phyloP scores from a whole-genome alignment of 2,888 invertebrate genomes.

The Eueremaeus valkanovi region DNA sequence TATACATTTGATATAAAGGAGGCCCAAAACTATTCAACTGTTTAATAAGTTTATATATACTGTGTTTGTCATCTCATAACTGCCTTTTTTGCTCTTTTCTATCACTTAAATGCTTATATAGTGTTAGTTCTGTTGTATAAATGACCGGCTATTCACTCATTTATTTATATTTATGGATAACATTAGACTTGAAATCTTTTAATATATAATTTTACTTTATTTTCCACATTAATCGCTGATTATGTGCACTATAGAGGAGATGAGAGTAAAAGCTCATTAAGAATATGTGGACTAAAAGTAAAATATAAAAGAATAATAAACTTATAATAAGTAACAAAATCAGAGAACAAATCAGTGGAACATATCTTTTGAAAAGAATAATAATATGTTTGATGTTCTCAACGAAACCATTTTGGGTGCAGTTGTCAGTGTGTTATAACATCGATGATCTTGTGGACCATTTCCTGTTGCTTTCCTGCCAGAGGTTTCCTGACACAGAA shows the following conservation, averaged over 20 bases:
- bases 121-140: conserved; percentile 1
- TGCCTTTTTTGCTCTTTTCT: neutral
- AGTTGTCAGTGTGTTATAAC: conserved; percentile 12
- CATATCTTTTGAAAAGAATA: neutral
- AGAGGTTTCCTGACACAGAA: neutral
- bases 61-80: neutral
- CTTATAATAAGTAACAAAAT: no score
- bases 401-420: neutral
- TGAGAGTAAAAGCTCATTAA: no score
- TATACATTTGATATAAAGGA: conserved; percentile 21
- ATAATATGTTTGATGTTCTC: neutral
- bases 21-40: neutral
- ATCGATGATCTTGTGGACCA: conserved; percentile 18
- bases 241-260: no score
- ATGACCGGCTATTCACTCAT: neutral
- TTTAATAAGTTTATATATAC: conserved; percentile 33
- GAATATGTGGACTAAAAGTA: no score
- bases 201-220: no score
- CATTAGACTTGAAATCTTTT: no score
- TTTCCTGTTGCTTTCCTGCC: conserved; percentile 30
- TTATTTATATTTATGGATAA: neutral
- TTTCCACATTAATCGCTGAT: no score
- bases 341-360: no score
- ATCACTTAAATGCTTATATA: conserved; percentile 9
- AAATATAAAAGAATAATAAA: no score